Evolutionary conservation across 2,888 invertebrate species (phyloP), one percentile per base, ranked within the genome.

Genomic region (Dicranocentrus wangi): DNA sequence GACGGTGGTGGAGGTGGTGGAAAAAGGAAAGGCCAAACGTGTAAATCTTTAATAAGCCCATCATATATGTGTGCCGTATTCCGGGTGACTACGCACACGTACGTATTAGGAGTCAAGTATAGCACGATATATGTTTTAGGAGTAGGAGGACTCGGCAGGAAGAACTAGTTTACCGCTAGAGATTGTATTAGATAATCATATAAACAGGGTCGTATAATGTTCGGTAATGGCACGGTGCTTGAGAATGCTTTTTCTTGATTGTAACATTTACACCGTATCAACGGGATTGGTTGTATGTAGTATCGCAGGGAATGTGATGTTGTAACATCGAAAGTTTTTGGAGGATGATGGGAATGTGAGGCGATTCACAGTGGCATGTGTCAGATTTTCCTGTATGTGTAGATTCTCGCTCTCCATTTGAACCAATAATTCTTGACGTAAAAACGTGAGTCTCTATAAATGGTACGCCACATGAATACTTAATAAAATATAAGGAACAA

Each of bases 41-140:
- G 19, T 61, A 61, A 61, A 61, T 61, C 28, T 61, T 61, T 61
- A 61, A 61, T 61, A 61, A 58, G 28, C 32, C 61, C 28, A 61
- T 61, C 61, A 61, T 28, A 17, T 61, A 32, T 28, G 32, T 61
- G 32, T 61, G 28, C 5, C 32, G 17, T 61, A 10, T 61, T 61
- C 32, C 28, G 61, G 32, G 13, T n/a, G 61, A 32, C 3, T 61
- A 61, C 32, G 32, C 23, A 15, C 7, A 7, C 21, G 1, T 19
- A 17, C 17, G n/a, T n/a, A n/a, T n/a, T n/a, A n/a, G n/a, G n/a
- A n/a, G n/a, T n/a, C n/a, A n/a, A n/a, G n/a, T n/a, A n/a, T n/a
- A n/a, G n/a, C n/a, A n/a, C n/a, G n/a, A n/a, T n/a, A n/a, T n/a
- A n/a, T n/a, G n/a, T n/a, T n/a, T n/a, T n/a, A n/a, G n/a, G n/a